Base-by-base conservation (phyloP, 2,113 vertebrate species). In the Zingel zingel region DNA sequence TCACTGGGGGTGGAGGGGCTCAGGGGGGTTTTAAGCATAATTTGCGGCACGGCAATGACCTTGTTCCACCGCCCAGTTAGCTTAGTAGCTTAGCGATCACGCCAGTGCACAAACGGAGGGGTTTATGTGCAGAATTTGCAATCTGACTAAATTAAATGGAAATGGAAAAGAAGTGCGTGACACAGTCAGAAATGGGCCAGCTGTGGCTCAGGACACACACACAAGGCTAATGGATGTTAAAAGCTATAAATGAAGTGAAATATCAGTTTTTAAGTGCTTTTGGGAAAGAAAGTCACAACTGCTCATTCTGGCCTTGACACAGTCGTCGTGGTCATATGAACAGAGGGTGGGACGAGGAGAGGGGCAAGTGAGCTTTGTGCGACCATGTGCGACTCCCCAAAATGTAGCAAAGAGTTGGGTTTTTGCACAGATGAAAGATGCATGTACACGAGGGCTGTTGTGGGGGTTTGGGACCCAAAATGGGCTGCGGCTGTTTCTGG, bases 51-150 rank as follows among this genome's bases (percentile, higher is more conserved):
- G 69, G 58, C 69, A 3, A 2, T 85, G 90, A 88, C 91, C 86
- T 90, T 80, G 79, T 81, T 89, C 87, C 79, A 58, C 80, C 33
- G 56, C 23, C 54, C n/a, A 6, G 83, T 86, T 91, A 82, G 81
- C 66, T 86, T 73, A 77, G 86, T 92, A 91, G 90, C 85, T 92
- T 92, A 92, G 90, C 11, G 61, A 84, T 85, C 77, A 87, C 71
- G 63, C 86, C 81, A 87, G 73, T 12, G 61, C 74, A 69, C 67
- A 51, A 74, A 57, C 7, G 15, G 54, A 57, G 50, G 66, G 68
- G 66, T 81, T 83, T 77, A 82, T 3, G 11, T 66, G 73, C 61
- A 19, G 50, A 85, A n/a, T 82, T 72, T 64, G 21, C 81, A 84
- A 82, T 90, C 87, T 84, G 69, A 69, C 82, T 68, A 83, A 85